Evolutionary conservation across 2,888 invertebrate species (phyloP).

Genomic region (Apamea anceps): DNA sequence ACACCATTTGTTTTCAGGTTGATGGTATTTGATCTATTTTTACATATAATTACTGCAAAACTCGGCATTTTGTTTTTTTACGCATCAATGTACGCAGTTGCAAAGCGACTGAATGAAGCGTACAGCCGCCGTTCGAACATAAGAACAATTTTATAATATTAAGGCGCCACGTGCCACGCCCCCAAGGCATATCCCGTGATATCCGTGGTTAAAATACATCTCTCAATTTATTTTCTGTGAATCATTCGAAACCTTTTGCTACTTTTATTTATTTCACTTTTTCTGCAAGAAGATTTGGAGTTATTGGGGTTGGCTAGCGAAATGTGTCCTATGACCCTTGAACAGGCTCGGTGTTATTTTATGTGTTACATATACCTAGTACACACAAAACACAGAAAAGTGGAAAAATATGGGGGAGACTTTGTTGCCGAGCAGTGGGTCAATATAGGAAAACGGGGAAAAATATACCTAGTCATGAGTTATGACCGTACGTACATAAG

Average conservation of each 20-base stretch:
- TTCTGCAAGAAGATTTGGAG: background rate
- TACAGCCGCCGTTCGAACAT: too few species aligned
- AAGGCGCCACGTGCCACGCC: too few species aligned
- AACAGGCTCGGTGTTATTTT: background rate
- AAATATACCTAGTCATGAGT: background rate
- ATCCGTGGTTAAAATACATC: background rate
- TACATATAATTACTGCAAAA: too few species aligned
- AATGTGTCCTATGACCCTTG: background rate
- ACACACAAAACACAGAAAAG: background rate
- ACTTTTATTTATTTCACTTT: background rate
- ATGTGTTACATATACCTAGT: background rate
- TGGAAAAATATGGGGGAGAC: background rate
- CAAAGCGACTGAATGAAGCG: too few species aligned
- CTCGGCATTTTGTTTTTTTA: too few species aligned
- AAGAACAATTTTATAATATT: too few species aligned
- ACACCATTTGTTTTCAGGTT: too few species aligned
- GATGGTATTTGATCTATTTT: too few species aligned
- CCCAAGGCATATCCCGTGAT: too few species aligned
- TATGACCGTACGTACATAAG: background rate
- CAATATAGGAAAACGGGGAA: too few species aligned
- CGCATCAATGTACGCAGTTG: too few species aligned
- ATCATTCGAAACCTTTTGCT: background rate
- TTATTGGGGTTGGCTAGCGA: background rate
- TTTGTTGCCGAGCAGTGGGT: background rate
- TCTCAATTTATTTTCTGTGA: background rate